Evolutionary conservation across 2,888 invertebrate species (phyloP).

Genomic region (Chirona hameri): DNA sequence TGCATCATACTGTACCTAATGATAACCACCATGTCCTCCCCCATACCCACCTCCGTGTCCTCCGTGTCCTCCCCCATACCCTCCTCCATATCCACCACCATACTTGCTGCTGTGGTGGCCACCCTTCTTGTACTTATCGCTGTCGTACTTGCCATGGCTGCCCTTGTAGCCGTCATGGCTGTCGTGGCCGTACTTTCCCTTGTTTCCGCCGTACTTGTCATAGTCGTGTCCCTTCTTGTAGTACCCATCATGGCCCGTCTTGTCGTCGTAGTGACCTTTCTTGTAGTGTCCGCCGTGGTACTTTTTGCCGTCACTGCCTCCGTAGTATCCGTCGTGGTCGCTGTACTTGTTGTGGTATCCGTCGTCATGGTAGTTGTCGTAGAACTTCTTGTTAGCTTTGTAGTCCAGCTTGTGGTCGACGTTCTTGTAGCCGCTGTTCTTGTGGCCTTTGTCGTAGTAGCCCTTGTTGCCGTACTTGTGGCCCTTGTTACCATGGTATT

Average conservation of each 20-base stretch:
- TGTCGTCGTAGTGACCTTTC: no score
- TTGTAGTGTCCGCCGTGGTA: conserved; percentile 68
- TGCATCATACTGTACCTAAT: no score
- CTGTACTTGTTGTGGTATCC: conserved; percentile 76
- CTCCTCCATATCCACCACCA: neutral
- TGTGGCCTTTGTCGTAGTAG: conserved; percentile 70
- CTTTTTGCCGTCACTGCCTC: conserved; percentile 75
- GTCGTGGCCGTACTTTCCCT: conserved; percentile 31
- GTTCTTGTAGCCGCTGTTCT: conserved; percentile 75
- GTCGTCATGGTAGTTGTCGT: conserved; percentile 69
- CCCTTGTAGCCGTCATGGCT: conserved; percentile 33
- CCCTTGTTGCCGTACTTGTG: conserved; percentile 55
- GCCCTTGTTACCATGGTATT: conserved; percentile 40
- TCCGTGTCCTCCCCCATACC: no score
- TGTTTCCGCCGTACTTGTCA: conserved; percentile 34
- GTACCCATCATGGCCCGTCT: conserved; percentile 28
- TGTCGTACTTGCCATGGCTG: conserved; percentile 23
- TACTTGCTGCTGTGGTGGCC: conserved; percentile 1
- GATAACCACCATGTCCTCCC: no score
- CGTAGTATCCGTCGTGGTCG: conserved; percentile 66
- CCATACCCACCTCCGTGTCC: no score
- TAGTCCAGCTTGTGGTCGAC: conserved; percentile 75
- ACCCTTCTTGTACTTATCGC: conserved; percentile 24
- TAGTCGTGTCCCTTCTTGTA: conserved; percentile 35
- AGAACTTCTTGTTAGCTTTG: conserved; percentile 72